Conservation (phyloP, 2,888 invertebrate species). For the Oscheius onirici region DNA sequence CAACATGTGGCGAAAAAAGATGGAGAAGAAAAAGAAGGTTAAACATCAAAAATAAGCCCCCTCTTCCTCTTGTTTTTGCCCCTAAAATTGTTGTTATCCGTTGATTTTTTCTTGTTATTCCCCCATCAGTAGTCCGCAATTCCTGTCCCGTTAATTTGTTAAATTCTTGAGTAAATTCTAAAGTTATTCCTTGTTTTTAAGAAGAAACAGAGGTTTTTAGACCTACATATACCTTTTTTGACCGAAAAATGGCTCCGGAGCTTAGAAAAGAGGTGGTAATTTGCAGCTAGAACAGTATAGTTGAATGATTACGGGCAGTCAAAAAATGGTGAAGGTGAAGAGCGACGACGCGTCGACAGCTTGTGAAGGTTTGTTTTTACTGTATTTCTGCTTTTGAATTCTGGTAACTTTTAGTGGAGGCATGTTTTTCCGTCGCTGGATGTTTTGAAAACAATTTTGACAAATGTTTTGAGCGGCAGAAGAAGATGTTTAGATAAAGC, state of each 20-base stretch:
- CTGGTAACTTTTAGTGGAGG: no score
- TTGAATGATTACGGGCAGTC: conserved; percentile 24
- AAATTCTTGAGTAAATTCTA: neutral
- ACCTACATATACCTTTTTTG: neutral
- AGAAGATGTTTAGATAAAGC: no score
- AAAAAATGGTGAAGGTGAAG: conserved; percentile 13
- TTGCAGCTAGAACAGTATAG: neutral
- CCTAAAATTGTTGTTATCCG: conserved; percentile 34
- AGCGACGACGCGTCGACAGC: conserved; percentile 56
- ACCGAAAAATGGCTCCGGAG: no score
- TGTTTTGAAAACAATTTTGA: no score
- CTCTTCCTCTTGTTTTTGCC: conserved; percentile 12
- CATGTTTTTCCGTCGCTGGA: neutral
- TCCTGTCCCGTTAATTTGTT: neutral
- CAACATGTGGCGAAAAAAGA: conserved; percentile 69
- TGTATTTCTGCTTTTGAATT: no score
- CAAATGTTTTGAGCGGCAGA: no score
- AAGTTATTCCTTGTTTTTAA: neutral
- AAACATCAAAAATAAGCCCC: conserved; percentile 57
- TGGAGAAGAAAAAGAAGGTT: conserved; percentile 64
- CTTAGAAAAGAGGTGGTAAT: neutral
- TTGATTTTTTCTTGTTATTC: conserved; percentile 30
- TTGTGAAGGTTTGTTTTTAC: conserved; percentile 49
- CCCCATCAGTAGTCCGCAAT: neutral
- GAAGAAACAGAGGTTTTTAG: neutral